phyloP scores from a whole-genome alignment of 2,888 invertebrate species.

The Epinotia demarniana region DNA sequence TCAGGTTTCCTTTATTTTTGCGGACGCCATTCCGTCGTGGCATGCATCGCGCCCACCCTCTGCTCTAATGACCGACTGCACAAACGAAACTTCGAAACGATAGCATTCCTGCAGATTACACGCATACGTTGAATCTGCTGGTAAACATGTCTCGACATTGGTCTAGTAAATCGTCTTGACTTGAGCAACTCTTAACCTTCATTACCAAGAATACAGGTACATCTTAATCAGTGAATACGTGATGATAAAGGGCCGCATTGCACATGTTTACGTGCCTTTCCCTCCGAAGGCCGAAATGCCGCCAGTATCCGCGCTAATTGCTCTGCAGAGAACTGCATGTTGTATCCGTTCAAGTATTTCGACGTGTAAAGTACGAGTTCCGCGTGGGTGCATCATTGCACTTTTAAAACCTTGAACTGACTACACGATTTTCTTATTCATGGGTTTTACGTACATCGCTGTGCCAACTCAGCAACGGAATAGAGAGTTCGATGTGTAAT shows the following conservation, averaged over 20 bases:
- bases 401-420: slow-evolving; percentile 48
- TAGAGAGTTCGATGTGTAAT: not conserved
- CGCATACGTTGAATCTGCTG: not conserved
- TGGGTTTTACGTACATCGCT: slow-evolving; percentile 39
- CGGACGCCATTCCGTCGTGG: slow-evolving; percentile 49
- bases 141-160: slow-evolving; percentile 4
- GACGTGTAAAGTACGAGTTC: slow-evolving; percentile 56
- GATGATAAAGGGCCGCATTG: slow-evolving; percentile 31
- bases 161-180: slow-evolving; percentile 22
- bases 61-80: slow-evolving; percentile 34
- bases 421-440: slow-evolving; percentile 4
- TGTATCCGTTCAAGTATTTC: slow-evolving; percentile 55
- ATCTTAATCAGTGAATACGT: slow-evolving; percentile 34
- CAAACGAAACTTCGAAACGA: slow-evolving; percentile 16
- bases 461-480: not conserved
- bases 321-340: slow-evolving; percentile 52
- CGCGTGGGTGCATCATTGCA: slow-evolving; percentile 67
- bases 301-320: slow-evolving; percentile 51
- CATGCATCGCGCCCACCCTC: slow-evolving; percentile 11
- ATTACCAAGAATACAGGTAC: slow-evolving; percentile 21
- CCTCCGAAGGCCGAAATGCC: slow-evolving; percentile 27
- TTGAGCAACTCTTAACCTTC: slow-evolving; percentile 27
- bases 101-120: not conserved
- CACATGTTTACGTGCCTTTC: slow-evolving; percentile 28
- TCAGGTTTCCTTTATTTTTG: slow-evolving; percentile 70